Evolutionary conservation across 2,113 vertebrate species (phyloP), one percentile per base, ranked within the genome.

Genomic region (Urocynchramus pylzowi): DNA sequence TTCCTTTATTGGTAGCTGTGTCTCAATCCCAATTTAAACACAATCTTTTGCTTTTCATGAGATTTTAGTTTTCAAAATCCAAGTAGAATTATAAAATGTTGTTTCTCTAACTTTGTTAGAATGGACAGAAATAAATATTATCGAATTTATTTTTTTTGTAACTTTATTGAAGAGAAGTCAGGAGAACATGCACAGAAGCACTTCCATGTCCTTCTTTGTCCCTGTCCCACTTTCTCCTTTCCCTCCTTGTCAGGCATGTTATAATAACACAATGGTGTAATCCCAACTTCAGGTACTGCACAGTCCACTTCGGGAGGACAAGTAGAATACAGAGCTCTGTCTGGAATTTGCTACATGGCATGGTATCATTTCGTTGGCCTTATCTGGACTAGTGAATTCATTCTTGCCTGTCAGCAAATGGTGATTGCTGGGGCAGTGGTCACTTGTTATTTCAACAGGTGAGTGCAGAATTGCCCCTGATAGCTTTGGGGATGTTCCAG

Each of bases 301-400:
- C 96, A 94, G 27, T 93, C 97, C 31, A 96, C 94, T 23, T 86
- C 95, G 61, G 97, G 87, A 26, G 98, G 98, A 85, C 98, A 94
- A 47, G 98, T 98, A 64, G 98, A 98, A 41, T 98, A 98, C 76
- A 94, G 94, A 91, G 91, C 97, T 68, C 82, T 98, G 30, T 91
- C 63, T 16, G 97, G 97, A 82, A 97, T 98, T 90, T 97, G 92
- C 78, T 98, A 97, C 76, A 96, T 98, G 98, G 98, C 97, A 83
- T 98, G 98, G 98, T 98, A 98, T 89, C 98, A 98, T 91, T 94
- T 98, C 19, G 5, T 98, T 59, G 98, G 98, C 80, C 98, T 98
- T 60, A 69, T 98, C 83, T 98, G 98, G 98, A 98, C 98, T 28
- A 98, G 98, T 24, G 98, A 98, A 83, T 98, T 98, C 97, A 97